Evolutionary conservation across 2,797 vertebrate genomes (phyloP).

Genomic region (Notamacropus eugenii): DNA sequence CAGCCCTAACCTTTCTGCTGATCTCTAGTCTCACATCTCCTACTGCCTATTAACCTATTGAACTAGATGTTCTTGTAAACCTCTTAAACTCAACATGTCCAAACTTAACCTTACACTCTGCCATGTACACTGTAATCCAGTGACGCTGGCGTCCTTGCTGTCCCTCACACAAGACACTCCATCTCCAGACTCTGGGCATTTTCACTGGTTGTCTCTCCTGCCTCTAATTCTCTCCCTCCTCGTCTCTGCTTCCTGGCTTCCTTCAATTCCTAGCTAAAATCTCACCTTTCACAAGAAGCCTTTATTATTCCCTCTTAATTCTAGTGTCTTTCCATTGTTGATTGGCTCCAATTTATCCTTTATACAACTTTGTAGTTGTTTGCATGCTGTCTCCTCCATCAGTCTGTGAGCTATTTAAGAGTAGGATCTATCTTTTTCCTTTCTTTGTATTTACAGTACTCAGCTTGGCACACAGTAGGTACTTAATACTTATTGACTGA

Average conservation of each 20-base stretch:
- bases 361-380: not conserved
- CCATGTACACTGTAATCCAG: not conserved
- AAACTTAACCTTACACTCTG: not conserved
- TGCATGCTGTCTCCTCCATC: not conserved
- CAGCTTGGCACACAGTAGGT: not conserved
- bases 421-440: not conserved
- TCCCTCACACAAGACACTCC: not conserved
- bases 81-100: not conserved
- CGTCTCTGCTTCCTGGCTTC: not conserved
- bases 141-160: not conserved
- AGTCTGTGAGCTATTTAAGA: not conserved
- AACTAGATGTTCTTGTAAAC: not conserved
- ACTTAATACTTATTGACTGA: no score
- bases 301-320: not conserved
- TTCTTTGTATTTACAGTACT: not conserved
- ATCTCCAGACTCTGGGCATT: not conserved
- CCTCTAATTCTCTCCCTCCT: not conserved
- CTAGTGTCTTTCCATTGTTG: not conserved
- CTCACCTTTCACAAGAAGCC: not conserved
- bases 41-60: not conserved
- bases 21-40: not conserved
- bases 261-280: not conserved
- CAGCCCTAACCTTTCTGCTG: not conserved
- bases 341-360: not conserved
- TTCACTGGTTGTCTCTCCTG: not conserved